Conservation (phyloP, 1,140 invertebrate species). For the Nymphalis io region DNA sequence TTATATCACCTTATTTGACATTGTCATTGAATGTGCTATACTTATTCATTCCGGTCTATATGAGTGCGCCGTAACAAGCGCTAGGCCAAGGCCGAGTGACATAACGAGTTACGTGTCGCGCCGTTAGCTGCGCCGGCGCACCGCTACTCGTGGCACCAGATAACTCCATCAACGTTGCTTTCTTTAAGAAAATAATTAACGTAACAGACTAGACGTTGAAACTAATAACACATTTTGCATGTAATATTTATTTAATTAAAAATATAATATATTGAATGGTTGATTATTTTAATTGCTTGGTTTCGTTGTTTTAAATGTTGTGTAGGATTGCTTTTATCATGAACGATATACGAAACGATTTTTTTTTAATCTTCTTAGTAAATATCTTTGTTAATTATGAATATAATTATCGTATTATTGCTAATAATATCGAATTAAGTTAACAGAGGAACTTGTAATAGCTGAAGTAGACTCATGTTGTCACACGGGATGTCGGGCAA, state of each 20-base stretch:
- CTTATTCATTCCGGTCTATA: constrained; percentile 48
- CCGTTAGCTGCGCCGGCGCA: constrained; percentile 60
- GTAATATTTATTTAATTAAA: too few relatives aligned
- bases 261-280: too few relatives aligned
- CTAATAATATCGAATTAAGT: constrained; percentile 15
- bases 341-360: too few relatives aligned
- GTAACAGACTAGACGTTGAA: neutral
- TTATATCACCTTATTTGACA: neutral
- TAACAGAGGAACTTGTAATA: constrained; percentile 25
- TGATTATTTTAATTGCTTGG: too few relatives aligned
- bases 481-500: constrained; percentile 54
- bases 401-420: constrained; percentile 8
- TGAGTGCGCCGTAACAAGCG: constrained; percentile 41
- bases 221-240: neutral
- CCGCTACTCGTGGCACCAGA: constrained; percentile 46
- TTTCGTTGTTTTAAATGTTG: too few relatives aligned
- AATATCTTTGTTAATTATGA: neutral
- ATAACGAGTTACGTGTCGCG: constrained; percentile 70
- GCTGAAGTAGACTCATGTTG: constrained; percentile 21
- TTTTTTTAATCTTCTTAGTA: too few relatives aligned
- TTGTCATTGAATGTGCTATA: constrained; percentile 18
- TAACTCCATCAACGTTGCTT: constrained; percentile 26
- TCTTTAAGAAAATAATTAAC: neutral
- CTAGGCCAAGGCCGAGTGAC: constrained; percentile 77
- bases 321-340: too few relatives aligned